These are phyloP conservation scores for Hydrophis major DNA, from an alignment of 2,797 vertebrate genomes.

Conservation along the genomic window DNA sequence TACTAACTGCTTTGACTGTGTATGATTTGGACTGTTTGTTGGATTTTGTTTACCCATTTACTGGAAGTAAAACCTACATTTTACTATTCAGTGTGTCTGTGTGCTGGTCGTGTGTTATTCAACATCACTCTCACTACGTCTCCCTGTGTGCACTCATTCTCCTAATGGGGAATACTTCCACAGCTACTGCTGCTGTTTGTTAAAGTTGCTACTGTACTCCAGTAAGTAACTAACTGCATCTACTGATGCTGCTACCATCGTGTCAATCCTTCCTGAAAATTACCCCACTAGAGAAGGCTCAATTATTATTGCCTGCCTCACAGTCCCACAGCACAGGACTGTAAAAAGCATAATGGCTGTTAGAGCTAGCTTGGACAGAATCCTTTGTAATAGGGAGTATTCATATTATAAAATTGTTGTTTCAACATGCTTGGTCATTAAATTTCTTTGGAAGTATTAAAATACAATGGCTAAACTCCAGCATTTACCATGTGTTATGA, in stretches of 20 bases:
- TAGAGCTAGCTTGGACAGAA: not conserved
- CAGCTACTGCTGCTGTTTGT: not conserved
- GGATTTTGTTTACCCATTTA: no score
- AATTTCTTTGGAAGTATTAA: not conserved
- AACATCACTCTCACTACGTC: no score
- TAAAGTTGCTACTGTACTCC: not conserved
- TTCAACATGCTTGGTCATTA: not conserved
- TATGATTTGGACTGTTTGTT: no score
- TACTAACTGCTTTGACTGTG: no score
- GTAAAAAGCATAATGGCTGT: not conserved
- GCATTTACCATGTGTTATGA: not conserved
- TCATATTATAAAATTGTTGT: conserved; percentile 13
- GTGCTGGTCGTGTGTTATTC: no score
- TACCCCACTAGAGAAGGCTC: not conserved
- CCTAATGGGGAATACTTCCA: no score
- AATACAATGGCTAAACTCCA: not conserved
- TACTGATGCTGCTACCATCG: not conserved
- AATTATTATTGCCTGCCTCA: not conserved
- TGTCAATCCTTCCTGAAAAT: not conserved
- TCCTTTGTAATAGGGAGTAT: not conserved
- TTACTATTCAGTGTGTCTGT: no score
- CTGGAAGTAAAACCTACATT: no score
- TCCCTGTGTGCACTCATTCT: no score
- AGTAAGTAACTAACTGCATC: not conserved
- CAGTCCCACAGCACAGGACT: not conserved